Evolutionary conservation across 2,113 vertebrate genomes (phyloP), one percentile per base, ranked within the genome.

Genomic region (Oryzias melastigma): DNA sequence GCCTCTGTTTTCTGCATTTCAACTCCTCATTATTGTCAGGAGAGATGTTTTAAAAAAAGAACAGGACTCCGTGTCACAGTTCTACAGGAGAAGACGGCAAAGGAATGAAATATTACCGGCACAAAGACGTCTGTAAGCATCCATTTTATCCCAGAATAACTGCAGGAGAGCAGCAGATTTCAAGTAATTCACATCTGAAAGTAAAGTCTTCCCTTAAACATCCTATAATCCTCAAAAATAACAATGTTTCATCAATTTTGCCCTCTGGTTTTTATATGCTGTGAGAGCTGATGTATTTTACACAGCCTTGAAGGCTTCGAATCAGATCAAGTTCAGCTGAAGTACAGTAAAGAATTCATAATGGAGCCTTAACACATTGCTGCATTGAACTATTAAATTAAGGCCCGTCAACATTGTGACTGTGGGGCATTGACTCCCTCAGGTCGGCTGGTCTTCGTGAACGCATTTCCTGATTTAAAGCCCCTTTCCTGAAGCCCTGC

Each of bases 21-120:
- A 69, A 27, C 44, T 74, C 35, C 57, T 51, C 43, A 29, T 53
- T 73, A 48, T 55, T 69, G 64, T 74, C 42, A 35, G n/a, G 16
- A 44, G 16, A 71, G 49, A 46, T 49, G 15, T 24, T 68, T 17
- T 63, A 61, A 62, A 65, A 46, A 55, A 68, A 41, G 45, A 71
- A 73, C 40, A 72, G 52, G 80, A 79, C 71, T 62, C 67, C 65
- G 73, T 77, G 60, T 84, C 64, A 62, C 70, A 75, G 55, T 66
- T 78, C 59, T 65, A 74, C 52, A 69, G 45, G 55, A 60, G 68
- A 72, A 52, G 59, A 80, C 76, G 75, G 72, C 74, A 81, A 72
- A 58, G 68, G 57, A 78, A 81, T 65, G 83, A 81, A 74, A 82
- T 79, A 86, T 71, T 8, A 46, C 52, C 58, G 52, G 16, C 40